These are phyloP conservation scores for Nothobranchius kuhntae DNA, from an alignment of 2,113 vertebrate species.

Conservation along the genomic window DNA sequence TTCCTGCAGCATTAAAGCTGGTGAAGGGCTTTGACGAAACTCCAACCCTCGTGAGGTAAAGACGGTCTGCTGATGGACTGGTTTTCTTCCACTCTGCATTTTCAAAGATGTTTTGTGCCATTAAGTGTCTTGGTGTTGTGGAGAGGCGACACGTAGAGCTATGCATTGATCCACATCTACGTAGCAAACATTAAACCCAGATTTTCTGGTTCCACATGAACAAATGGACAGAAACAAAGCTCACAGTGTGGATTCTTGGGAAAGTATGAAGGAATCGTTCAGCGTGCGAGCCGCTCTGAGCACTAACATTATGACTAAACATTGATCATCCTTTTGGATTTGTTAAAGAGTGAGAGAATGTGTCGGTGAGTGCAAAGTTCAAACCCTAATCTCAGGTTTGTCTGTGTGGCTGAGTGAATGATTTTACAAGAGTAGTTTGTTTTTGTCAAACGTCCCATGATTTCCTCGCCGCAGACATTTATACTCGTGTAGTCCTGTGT, in stretches of 20 bases:
- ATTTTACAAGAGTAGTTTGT: conserved; percentile 32
- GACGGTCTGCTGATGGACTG: neutral
- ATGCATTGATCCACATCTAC: conserved; percentile 3
- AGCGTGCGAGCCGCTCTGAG: conserved; percentile 22
- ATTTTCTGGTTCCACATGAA: neutral
- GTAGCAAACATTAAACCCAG: conserved; percentile 10
- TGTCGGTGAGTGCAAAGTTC: conserved; percentile 11
- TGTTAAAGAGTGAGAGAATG: conserved; percentile 32
- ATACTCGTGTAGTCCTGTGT: conserved; percentile 65
- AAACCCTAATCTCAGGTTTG: conserved; percentile 11
- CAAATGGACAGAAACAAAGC: conserved; percentile 6
- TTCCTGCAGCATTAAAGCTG: neutral
- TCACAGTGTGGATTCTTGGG: neutral
- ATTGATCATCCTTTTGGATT: conserved; percentile 42
- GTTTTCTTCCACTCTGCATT: conserved; percentile 3
- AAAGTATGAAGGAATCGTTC: conserved; percentile 5
- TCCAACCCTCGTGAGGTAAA: neutral
- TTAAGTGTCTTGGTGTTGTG: neutral
- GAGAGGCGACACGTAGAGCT: neutral
- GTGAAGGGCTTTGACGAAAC: neutral
- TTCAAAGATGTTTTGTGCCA: conserved; percentile 25
- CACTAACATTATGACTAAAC: conserved; percentile 32
- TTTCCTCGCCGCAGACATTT: conserved; percentile 64
- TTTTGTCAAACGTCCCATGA: conserved; percentile 37
- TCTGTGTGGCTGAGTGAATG: conserved; percentile 16